A percentile compares a stretch with the other conserved stretches of the same genome.
phyloP scores from a whole-genome alignment of 92 coral and sea anemone species.

The Porites evermanni region DNA sequence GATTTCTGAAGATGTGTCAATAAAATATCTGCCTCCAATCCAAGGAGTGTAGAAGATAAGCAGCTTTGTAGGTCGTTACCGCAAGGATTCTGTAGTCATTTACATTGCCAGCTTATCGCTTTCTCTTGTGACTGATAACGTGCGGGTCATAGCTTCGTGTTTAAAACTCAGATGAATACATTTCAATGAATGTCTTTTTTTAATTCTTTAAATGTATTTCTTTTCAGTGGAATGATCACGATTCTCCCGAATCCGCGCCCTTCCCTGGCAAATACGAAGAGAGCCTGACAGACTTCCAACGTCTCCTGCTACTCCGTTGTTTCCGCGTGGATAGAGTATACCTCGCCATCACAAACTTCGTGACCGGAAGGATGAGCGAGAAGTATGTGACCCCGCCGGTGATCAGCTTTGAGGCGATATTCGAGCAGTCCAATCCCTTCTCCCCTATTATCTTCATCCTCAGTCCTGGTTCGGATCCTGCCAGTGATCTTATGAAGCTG shows the following conservation, averaged over 20 bases:
- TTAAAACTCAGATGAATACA: neutral
- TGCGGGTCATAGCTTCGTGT: neutral
- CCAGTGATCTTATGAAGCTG: conserved; percentile 98
- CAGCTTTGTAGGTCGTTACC: no score
- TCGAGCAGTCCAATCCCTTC: conserved; percentile 94
- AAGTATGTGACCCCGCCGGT: conserved; percentile 99
- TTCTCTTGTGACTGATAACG: no score
- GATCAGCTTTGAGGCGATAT: conserved; percentile 97
- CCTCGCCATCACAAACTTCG: conserved; percentile 98
- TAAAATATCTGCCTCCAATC: no score
- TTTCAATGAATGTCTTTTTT: neutral
- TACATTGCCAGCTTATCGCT: no score
- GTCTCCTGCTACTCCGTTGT: conserved; percentile 91
- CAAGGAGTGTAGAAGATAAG: no score
- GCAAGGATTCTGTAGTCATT: no score
- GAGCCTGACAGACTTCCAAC: conserved; percentile 92
- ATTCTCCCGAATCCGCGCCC: conserved; percentile 92
- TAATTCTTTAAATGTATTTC: neutral
- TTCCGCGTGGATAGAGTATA: conserved; percentile 99
- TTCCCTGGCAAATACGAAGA: conserved; percentile 98
- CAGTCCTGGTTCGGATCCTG: conserved; percentile 99
- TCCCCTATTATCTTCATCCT: conserved; percentile 98
- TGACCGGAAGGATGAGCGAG: conserved; percentile 98
- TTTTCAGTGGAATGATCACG: conserved; percentile 90
- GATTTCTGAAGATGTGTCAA: no score